Conservation (phyloP, 2,888 invertebrate genomes). For the Pycnomerus fuliginosus region DNA sequence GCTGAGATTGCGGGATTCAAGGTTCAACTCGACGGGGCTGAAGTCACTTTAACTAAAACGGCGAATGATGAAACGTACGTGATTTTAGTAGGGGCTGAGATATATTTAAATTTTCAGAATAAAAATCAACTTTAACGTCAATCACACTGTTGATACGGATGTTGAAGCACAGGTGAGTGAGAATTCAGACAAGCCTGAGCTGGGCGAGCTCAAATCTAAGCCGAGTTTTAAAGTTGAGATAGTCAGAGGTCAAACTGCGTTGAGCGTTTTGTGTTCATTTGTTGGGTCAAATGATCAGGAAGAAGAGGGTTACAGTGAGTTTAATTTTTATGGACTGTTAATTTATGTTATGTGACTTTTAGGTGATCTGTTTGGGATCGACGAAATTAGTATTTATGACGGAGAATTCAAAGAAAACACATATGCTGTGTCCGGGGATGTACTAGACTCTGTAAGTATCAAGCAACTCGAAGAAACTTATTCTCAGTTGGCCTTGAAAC, state of each 20-base stretch:
- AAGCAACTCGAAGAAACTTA: too few relatives aligned
- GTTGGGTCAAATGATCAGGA: constrained; percentile 60
- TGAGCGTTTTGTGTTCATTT: constrained; percentile 86
- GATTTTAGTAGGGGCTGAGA: not conserved
- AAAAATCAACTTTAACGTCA: constrained; percentile 84
- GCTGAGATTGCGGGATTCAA: constrained; percentile 79
- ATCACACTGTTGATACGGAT: constrained; percentile 90
- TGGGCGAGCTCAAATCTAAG: constrained; percentile 84
- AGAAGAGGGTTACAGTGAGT: constrained; percentile 74
- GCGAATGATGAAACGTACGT: constrained; percentile 69
- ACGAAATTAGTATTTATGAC: constrained; percentile 86
- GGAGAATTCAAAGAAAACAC: constrained; percentile 86
- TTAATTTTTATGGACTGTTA: not conserved
- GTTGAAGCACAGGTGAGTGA: constrained; percentile 65
- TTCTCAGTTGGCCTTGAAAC: too few relatives aligned
- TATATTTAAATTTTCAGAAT: constrained; percentile 57
- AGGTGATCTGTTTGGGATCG: constrained; percentile 91
- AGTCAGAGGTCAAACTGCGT: constrained; percentile 70
- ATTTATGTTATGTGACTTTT: constrained; percentile 37
- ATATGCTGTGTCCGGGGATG: constrained; percentile 90
- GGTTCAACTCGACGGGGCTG: constrained; percentile 76
- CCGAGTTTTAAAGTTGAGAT: constrained; percentile 92
- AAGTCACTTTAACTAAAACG: constrained; percentile 78
- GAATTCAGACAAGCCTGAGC: constrained; percentile 67
- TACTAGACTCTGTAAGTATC: constrained; percentile 86